phyloP scores from a whole-genome alignment of 2,113 vertebrate species.

The Capra hircus region DNA sequence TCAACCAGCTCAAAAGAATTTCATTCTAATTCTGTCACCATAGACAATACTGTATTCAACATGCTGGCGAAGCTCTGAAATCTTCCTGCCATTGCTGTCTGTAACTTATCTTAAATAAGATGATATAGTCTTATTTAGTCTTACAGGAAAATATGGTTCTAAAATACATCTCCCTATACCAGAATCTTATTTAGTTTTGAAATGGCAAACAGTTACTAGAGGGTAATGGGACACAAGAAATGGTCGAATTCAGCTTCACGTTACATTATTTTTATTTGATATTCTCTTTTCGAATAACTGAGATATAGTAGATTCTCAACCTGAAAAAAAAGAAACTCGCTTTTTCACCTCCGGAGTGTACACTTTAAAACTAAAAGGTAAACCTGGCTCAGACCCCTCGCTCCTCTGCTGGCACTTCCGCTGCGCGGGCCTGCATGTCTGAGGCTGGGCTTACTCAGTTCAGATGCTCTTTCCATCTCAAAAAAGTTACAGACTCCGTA shows the following conservation, averaged over 20 bases:
- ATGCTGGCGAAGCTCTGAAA: not conserved
- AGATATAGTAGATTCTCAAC: not conserved
- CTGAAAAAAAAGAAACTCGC: not conserved
- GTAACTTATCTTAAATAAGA: not conserved
- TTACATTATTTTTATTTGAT: conserved; percentile 26
- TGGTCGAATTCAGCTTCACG: not conserved
- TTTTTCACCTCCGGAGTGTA: not conserved
- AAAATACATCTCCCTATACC: not conserved
- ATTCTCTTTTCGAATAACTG: not conserved
- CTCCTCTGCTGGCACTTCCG: not conserved
- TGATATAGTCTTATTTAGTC: not conserved
- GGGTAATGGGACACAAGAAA: not conserved
- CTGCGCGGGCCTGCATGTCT: not conserved
- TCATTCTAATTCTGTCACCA: not conserved
- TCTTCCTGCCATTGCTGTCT: not conserved
- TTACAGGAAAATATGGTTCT: not conserved
- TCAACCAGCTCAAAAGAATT: not conserved
- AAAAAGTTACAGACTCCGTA: not conserved
- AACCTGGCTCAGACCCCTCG: not conserved
- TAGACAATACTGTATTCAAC: not conserved
- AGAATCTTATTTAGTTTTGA: not conserved
- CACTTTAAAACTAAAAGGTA: not conserved
- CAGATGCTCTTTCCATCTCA: not conserved
- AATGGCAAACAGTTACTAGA: not conserved
- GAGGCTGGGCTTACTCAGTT: not conserved